Conservation (phyloP, 64 coral and sea anemone species). For the Montipora cactus region DNA sequence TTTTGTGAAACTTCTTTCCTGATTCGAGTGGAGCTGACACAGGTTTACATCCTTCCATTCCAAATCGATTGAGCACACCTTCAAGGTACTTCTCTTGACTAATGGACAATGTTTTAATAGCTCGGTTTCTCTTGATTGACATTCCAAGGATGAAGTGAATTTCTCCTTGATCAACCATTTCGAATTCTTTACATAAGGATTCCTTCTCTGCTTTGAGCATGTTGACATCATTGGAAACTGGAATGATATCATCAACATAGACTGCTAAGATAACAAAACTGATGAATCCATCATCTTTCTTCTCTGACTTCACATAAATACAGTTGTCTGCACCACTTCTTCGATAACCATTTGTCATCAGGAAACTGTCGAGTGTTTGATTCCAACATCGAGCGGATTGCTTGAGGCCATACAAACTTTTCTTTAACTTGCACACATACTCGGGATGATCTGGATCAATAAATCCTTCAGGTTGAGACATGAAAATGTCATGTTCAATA, state of each 20-base stretch:
- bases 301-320: conserved; percentile 49
- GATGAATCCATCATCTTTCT: conserved; percentile 10
- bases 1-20: conserved; percentile 23
- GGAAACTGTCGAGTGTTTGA: conserved; percentile 31
- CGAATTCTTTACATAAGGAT: conserved; percentile 1
- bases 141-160: conserved; percentile 38
- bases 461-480: conserved; percentile 24
- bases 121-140: conserved; percentile 26
- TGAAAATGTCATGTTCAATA: conserved; percentile 32
- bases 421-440: conserved; percentile 15
- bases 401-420: conserved; percentile 37
- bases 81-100: conserved; percentile 25
- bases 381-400: conserved; percentile 62
- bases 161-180: no score
- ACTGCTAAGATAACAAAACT: conserved; percentile 48
- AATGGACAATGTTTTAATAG: conserved; percentile 36
- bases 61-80: conserved; percentile 36
- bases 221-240: conserved; percentile 36
- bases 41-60: conserved; percentile 45
- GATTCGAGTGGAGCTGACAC: conserved; percentile 19
- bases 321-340: conserved; percentile 20
- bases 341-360: conserved; percentile 29
- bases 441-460: not conserved
- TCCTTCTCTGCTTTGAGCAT: conserved; percentile 55
- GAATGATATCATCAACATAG: conserved; percentile 51